A percentile compares a stretch with the other conserved stretches of the same genome.
phyloP scores from a whole-genome alignment of 2,888 invertebrate genomes.

The Sphaerolaimus hirsutus region DNA sequence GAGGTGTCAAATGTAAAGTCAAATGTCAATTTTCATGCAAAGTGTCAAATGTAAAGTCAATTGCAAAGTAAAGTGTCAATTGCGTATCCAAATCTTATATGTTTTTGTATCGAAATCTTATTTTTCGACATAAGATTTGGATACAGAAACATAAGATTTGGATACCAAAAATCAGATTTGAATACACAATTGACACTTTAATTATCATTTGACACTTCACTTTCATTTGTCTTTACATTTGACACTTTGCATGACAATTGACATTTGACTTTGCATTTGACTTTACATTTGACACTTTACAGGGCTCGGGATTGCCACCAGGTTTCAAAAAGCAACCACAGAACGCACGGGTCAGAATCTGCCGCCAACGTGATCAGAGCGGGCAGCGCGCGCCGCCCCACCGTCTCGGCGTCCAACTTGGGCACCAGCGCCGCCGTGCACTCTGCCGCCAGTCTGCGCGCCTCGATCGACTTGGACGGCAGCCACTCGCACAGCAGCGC shows the following conservation, averaged over 20 bases:
- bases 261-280: not conserved
- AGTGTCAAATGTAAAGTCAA: too few relatives aligned
- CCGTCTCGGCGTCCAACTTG: not conserved
- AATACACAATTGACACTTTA: not conserved
- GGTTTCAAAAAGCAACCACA: not conserved
- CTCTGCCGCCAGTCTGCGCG: constrained; percentile 38
- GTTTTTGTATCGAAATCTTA: too few relatives aligned
- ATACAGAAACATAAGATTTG: too few relatives aligned
- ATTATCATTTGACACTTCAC: not conserved
- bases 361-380: constrained; percentile 45
- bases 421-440: constrained; percentile 26
- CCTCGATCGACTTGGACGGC: constrained; percentile 39
- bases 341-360: constrained; percentile 41
- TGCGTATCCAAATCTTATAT: too few relatives aligned
- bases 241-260: not conserved
- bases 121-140: too few relatives aligned
- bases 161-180: not conserved
- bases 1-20: too few relatives aligned
- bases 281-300: not conserved
- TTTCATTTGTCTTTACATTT: not conserved
- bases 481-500: constrained; percentile 44
- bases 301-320: not conserved
- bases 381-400: constrained; percentile 39
- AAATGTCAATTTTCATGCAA: too few relatives aligned
- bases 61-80: too few relatives aligned